Evolutionary conservation across 2,888 invertebrate species (phyloP).

Genomic region (Fragum whitleyi): DNA sequence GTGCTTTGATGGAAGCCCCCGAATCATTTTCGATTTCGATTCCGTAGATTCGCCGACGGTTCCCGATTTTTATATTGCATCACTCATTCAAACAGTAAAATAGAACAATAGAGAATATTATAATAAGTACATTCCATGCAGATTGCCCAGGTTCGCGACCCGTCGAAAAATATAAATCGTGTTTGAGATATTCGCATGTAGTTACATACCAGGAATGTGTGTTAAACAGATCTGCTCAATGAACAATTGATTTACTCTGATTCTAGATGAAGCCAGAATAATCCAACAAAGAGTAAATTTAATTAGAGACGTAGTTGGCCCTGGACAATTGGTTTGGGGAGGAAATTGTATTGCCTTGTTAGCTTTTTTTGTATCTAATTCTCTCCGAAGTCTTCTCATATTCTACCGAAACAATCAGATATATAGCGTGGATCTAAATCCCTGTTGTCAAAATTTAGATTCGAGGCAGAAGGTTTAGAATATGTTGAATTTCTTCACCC

Average conservation of each 20-base stretch:
- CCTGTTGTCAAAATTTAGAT: background rate
- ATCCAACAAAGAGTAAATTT: constrained; percentile 25
- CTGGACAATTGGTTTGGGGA: constrained; percentile 15
- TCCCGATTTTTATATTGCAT: too few species aligned
- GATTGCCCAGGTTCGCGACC: too few species aligned
- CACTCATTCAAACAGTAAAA: too few species aligned
- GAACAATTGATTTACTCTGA: constrained; percentile 15
- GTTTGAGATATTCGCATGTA: too few species aligned
- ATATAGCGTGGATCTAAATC: background rate
- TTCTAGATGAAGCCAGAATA: constrained; percentile 19
- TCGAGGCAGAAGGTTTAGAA: background rate
- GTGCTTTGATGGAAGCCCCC: too few species aligned
- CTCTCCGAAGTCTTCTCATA: constrained; percentile 2
- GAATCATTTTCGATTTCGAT: too few species aligned
- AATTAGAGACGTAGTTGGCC: constrained; percentile 15
- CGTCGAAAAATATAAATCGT: too few species aligned
- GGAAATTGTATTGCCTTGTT: constrained; percentile 16
- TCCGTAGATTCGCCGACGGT: too few species aligned
- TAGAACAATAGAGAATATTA: too few species aligned
- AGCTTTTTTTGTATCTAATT: constrained; percentile 2
- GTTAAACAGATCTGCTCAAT: background rate
- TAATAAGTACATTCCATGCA: too few species aligned
- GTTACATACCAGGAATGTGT: background rate
- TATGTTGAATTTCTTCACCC: background rate
- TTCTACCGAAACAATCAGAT: background rate